Base-by-base conservation (phyloP, 2,113 vertebrate species). In the Cinclus mexicanus region DNA sequence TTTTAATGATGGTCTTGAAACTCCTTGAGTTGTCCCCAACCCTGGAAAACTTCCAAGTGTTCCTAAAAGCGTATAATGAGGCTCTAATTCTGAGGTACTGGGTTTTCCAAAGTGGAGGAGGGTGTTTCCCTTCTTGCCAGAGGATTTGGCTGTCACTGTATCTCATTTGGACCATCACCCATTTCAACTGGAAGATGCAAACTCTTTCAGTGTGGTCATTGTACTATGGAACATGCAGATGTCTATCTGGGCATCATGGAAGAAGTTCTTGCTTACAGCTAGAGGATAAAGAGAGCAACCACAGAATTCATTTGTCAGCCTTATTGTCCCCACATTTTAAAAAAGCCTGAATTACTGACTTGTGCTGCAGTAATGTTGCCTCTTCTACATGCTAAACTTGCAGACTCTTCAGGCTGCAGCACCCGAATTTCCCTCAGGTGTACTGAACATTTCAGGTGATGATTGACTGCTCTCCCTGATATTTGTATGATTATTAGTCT, bases 401-500 rank as follows among this genome's bases (percentile, higher is more conserved):
- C 85, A 81, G 56, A 72, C 57, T 87, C 52, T 78, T 93, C 77
- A 84, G 79, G 85, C 90, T 83, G 6, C 76, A 44, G 71, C 75
- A 89, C 91, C 94, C 21, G 6, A 20, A 76, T 91, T 76, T 87
- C 83, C 93, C 86, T 85, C 86, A 46, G 89, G 90, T 87, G 70
- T 15, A 24, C 71, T 92, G 94, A 94, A 83, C 19, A 31, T 85
- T 95, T 92, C 95, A 77, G 65, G 61, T 78, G 88, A 80, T 94
- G 76, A 61, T 88, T 90, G 94, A 90, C 92, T 44, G 60, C 96
- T 96, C 94, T 96, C 79, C 68, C 91, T 93, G 84, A 72, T 89
- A 49, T 86, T 78, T 91, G 75, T 91, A 72, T 77, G 84, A 89
- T 97, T 93, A 96, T 96, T 90, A 96, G 82, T 95, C 95, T 90